Evolutionary conservation across 2,888 invertebrate species (phyloP).

Genomic region (Epinotia ramella): DNA sequence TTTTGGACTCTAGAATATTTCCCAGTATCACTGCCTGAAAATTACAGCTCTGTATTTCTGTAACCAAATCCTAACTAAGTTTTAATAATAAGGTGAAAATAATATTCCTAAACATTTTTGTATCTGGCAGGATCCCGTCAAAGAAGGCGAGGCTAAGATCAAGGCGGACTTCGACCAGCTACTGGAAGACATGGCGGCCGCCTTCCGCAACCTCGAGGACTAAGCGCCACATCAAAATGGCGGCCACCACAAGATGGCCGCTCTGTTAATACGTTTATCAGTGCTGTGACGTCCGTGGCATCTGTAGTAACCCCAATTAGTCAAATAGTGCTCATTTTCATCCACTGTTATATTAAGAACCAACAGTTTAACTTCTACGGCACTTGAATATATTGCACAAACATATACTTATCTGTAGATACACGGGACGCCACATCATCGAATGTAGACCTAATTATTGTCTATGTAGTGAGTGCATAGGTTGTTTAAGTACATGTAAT

Average conservation of each 20-base stretch:
- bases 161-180: conserved; percentile 98
- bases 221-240: conserved; percentile 76
- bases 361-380: not conserved
- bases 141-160: conserved; percentile 99
- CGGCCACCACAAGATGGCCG: not conserved
- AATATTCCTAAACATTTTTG: not conserved
- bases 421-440: not conserved
- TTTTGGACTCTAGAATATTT: too few species aligned
- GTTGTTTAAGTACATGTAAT: conserved; percentile 52
- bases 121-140: conserved; percentile 94
- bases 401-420: not conserved
- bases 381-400: conserved; percentile 3
- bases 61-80: too few species aligned
- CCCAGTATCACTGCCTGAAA: too few species aligned
- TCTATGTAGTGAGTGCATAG: conserved; percentile 64
- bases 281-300: conserved; percentile 14
- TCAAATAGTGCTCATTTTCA: not conserved
- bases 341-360: not conserved
- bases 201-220: conserved; percentile 99
- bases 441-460: conserved; percentile 57
- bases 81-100: too few species aligned
- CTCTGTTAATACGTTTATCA: conserved; percentile 55
- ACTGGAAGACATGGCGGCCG: conserved; percentile 98
- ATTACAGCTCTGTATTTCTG: too few species aligned
- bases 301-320: not conserved